Conservation (phyloP, 1,140 invertebrate species). For the Atta texana region DNA sequence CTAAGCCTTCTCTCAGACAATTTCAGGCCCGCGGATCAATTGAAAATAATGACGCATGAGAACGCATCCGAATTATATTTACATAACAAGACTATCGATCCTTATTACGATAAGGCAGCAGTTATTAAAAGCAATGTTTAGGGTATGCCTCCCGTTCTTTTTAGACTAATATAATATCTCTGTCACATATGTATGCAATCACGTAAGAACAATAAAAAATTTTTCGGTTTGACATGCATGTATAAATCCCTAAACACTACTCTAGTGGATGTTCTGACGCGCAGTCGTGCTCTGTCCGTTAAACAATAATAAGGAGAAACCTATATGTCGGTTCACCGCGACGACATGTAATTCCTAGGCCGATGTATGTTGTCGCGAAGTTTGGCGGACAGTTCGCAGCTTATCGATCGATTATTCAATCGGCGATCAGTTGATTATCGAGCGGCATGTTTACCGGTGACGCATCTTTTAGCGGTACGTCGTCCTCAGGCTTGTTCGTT, state of each 20-base stretch:
- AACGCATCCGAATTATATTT: constrained; percentile 83
- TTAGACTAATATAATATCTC: constrained; percentile 36
- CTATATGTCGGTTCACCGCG: constrained; percentile 15
- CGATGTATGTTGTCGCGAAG: constrained; percentile 13
- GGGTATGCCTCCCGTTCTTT: constrained; percentile 4
- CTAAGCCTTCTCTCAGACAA: constrained; percentile 63
- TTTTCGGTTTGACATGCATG: constrained; percentile 67
- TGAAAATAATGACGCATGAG: constrained; percentile 77
- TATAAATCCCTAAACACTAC: constrained; percentile 74
- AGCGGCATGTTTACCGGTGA: constrained; percentile 80
- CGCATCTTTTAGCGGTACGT: constrained; percentile 82
- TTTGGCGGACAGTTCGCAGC: constrained; percentile 5
- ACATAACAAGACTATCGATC: constrained; percentile 79
- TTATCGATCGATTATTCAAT: constrained; percentile 74
- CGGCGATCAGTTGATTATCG: constrained; percentile 84
- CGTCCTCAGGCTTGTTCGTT: constrained; percentile 78
- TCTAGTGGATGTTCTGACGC: constrained; percentile 54
- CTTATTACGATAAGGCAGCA: constrained; percentile 25
- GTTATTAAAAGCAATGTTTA: constrained; percentile 51
- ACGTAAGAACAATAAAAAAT: constrained; percentile 70
- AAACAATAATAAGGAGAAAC: constrained; percentile 49
- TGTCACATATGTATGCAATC: constrained; percentile 61
- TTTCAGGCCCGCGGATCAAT: constrained; percentile 70
- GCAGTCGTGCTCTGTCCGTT: constrained; percentile 7
- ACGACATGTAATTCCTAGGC: constrained; percentile 24